These are phyloP conservation scores for Agrilus cyanescens DNA, from an alignment of 2,888 invertebrate species.

Conservation along the genomic window DNA sequence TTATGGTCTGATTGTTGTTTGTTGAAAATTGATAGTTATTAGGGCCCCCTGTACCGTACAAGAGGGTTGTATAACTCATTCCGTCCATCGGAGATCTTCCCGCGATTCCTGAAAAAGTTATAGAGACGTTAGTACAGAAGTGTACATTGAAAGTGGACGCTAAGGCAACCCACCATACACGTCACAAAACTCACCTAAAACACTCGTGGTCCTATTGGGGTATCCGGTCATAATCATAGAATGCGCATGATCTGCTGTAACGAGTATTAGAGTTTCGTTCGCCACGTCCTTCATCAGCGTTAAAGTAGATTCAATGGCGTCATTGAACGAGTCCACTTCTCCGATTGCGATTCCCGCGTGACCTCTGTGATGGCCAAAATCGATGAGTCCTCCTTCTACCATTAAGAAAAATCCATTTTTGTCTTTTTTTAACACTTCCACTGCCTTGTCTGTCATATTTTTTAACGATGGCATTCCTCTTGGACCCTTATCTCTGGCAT, in stretches of 20 bases:
- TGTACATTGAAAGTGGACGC: too few relatives aligned
- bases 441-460: conserved; percentile 68
- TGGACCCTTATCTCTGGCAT: conserved; percentile 50
- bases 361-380: conserved; percentile 77
- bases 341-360: conserved; percentile 63
- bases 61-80: conserved; percentile 62
- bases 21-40: conserved; percentile 48
- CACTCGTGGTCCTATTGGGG: conserved; percentile 52
- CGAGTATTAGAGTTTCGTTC: conserved; percentile 67
- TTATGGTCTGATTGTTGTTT: conserved; percentile 29
- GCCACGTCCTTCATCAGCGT: conserved; percentile 39
- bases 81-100: conserved; percentile 48
- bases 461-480: conserved; percentile 65
- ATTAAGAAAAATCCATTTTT: conserved; percentile 61
- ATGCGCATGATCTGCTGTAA: conserved; percentile 78
- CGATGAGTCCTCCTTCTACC: conserved; percentile 80
- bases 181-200: conserved; percentile 49
- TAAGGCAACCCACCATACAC: too few relatives aligned
- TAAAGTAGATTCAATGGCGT: conserved; percentile 58
- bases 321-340: conserved; percentile 69
- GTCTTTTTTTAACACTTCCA: conserved; percentile 54
- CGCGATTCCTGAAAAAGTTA: conserved; percentile 41
- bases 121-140: too few relatives aligned
- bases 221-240: conserved; percentile 69
- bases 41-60: conserved; percentile 66